phyloP scores from a whole-genome alignment of 1,140 invertebrate genomes.

The Drosophila kohkoa region DNA sequence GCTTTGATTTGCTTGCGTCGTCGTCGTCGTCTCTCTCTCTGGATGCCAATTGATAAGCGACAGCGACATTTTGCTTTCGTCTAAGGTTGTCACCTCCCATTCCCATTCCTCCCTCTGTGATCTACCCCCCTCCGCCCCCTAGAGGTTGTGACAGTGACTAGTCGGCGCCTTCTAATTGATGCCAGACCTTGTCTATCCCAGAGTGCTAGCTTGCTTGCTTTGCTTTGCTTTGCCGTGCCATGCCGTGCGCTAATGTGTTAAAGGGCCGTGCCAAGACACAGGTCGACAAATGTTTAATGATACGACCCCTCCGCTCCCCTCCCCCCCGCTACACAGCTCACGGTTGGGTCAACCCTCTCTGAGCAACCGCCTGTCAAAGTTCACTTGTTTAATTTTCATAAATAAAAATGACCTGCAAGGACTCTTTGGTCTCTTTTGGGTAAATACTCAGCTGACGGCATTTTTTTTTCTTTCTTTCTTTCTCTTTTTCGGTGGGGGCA shows the following conservation, averaged over 20 bases:
- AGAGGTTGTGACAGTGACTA: not conserved
- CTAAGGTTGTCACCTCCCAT: not conserved
- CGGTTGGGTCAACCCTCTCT: constrained; percentile 54
- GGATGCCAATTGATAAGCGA: constrained; percentile 53
- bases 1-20: constrained; percentile 58
- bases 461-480: too few species aligned
- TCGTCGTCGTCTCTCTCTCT: not conserved
- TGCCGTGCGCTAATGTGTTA: constrained; percentile 73
- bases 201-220: not conserved
- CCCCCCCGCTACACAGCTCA: not conserved
- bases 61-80: constrained; percentile 10
- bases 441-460: too few species aligned
- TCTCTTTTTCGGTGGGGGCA: constrained; percentile 61
- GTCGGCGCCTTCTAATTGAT: constrained; percentile 59
- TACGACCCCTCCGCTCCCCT: constrained; percentile 36
- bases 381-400: constrained; percentile 82
- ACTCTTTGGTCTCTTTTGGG: too few species aligned
- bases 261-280: constrained; percentile 22
- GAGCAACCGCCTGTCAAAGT: constrained; percentile 77
- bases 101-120: not conserved
- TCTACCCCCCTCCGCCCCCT: too few species aligned
- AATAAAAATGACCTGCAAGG: constrained; percentile 66
- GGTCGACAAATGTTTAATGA: constrained; percentile 75
- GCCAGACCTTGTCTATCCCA: constrained; percentile 47
- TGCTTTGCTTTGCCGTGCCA: not conserved